Evolutionary conservation across 2,113 vertebrate genomes (phyloP).

Genomic region (Myxocyprinus asiaticus): DNA sequence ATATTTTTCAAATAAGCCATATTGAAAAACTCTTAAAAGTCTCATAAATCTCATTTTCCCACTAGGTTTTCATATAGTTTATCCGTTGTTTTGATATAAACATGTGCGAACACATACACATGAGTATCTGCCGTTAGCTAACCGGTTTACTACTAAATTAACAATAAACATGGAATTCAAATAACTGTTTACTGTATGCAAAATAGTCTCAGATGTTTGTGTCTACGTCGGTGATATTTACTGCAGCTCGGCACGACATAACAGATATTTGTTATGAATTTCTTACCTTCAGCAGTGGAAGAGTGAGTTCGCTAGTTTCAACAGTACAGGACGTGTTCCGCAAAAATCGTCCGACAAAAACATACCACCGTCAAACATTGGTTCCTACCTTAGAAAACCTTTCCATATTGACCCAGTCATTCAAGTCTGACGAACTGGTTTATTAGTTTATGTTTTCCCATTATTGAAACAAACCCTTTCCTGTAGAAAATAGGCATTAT

Average conservation of each 20-base stretch:
- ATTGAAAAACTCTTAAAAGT: background rate
- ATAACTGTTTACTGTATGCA: background rate
- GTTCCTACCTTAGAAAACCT: background rate
- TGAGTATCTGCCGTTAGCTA: slow-evolving; percentile 11
- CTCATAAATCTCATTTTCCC: background rate
- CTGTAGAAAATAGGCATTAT: no score
- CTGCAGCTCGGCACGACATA: background rate
- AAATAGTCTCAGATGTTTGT: background rate
- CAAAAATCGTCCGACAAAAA: slow-evolving; percentile 25
- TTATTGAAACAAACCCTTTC: no score
- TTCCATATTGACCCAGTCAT: no score
- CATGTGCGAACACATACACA: background rate
- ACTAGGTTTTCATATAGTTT: background rate
- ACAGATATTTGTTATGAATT: background rate
- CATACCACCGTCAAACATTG: background rate
- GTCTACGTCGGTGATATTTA: background rate
- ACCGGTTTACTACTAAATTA: background rate
- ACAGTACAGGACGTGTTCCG: slow-evolving; percentile 57
- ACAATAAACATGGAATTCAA: background rate
- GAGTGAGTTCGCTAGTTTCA: slow-evolving; percentile 80
- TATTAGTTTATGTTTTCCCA: no score
- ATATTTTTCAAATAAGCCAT: no score
- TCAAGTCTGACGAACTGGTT: no score
- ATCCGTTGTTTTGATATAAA: background rate
- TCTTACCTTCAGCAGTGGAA: slow-evolving; percentile 64